These are phyloP conservation scores for Drosophila testacea DNA, from an alignment of 2,888 invertebrate genomes.

Conservation along the genomic window DNA sequence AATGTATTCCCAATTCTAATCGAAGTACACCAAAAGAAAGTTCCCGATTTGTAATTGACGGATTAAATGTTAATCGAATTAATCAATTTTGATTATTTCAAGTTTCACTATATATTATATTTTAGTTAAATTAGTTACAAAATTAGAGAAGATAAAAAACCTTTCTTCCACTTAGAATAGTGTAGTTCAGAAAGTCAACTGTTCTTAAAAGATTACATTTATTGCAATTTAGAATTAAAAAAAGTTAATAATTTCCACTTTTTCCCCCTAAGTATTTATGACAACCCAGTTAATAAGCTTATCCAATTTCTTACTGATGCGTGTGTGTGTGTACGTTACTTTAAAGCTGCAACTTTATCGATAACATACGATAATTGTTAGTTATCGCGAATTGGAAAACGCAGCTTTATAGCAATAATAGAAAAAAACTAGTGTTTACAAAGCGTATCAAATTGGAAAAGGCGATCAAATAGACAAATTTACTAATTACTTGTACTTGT, in stretches of 20 bases:
- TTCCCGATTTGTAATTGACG: no score
- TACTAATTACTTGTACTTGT: conserved; percentile 17
- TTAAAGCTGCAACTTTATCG: conserved; percentile 1
- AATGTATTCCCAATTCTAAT: not conserved
- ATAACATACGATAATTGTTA: not conserved
- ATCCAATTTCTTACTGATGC: not conserved
- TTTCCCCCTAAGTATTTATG: not conserved
- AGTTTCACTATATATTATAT: not conserved
- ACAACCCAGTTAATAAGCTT: not conserved
- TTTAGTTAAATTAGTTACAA: no score
- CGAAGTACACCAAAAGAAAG: not conserved
- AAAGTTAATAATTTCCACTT: not conserved
- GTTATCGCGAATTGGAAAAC: no score
- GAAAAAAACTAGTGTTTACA: not conserved
- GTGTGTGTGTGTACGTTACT: not conserved
- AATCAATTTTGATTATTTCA: not conserved
- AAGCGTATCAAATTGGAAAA: conserved; percentile 23
- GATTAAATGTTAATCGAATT: not conserved
- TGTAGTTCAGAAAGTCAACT: not conserved
- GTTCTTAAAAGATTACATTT: not conserved
- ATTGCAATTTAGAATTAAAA: not conserved
- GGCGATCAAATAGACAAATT: conserved; percentile 5
- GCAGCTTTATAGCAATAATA: not conserved
- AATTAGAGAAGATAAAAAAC: no score
- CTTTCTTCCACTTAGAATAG: no score